Base-by-base conservation (phyloP, 2,888 invertebrate genomes). In the Drosophila atroscutellata region DNA sequence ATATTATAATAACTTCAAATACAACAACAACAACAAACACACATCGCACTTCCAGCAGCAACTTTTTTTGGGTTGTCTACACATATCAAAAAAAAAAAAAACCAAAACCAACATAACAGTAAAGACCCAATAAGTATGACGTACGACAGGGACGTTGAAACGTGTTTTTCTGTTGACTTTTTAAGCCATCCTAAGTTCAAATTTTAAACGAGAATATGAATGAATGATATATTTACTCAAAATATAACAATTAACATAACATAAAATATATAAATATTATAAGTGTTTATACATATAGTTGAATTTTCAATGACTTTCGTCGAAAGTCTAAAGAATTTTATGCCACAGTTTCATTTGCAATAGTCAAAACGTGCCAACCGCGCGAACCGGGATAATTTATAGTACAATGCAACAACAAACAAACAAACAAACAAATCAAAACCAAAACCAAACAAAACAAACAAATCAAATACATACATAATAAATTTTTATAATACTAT, bases 361-460 rank as follows among this genome's bases (percentile, higher is more conserved):
- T 93, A 93, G 93, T 90, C 76, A 85, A 84, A 90, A 86, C 75
- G 83, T 68, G 80, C 83, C 75, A 72, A 55, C 56, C 57, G 80
- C 87, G 82, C 84, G 83, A 90, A 93, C 93, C 93, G 93, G 93
- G 91, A 93, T 93, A 93, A 93, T 93, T 93, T 93, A 93, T 92
- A 93, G 93, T 93, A 93, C 93, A 93, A 93, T 85, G 80, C 91
- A 92, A 83, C 74, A 72, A 75, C 77, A 69, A 81, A 77, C 66
- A 83, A 78, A 82, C 70, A 81, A 84, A 79, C 56, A 81, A 84
- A 79, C 49, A 80, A 78, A 86, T 58, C 56, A 72, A 83, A 84
- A 67, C 72, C 30, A 51, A 67, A n/a, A 9, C 30, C n/a, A 45
- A 81, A 78, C 69, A 81, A 81, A 82, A 82, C 72, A 80, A 82